Base-by-base conservation (phyloP, 1,140 invertebrate species). In the Trichonephila inaurata region DNA sequence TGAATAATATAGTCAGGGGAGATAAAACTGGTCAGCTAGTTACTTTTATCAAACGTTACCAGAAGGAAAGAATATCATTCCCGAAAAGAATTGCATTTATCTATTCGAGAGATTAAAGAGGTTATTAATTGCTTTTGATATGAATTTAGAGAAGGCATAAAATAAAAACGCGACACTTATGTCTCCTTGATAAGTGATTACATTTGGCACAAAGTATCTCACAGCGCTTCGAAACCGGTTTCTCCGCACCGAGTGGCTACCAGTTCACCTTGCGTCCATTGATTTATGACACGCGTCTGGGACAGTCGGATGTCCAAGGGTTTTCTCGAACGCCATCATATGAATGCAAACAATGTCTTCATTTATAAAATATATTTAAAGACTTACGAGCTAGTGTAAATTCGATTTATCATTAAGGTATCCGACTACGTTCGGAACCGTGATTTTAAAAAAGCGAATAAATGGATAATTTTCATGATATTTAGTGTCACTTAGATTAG, bases 191-290 rank as follows among this genome's bases (percentile, higher is more conserved):
- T 77, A 77, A 77, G 10, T 69, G 66, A 69, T 69, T 69, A 24
- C 16, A 33, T 40, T 77, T 28, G 33, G 28, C 72, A 77, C 72
- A 77, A 77, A 77, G 72, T 77, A 77, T 77, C 72, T 77, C 72
- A 77, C 72, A 40, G 33, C 82, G 51, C 19, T 83, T 83, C 51
- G 28, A 77, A 77, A 77, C 72, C 72, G 28, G 72, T 77, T 77
- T 18, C 72, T 60, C 21, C 24, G 21, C 14, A 3, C 82, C 44
- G 21, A 58, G 19, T 83, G 19, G 82, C 51, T 60, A 83, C 82
- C 24, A 18, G 82, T 83, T 83, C 10, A 83, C 82, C 82, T 83
- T 83, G 82, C 51, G 19, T 16, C 51, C 19, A 83, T 83, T 83
- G 44, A 83, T 83, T 83, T 83, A 83, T 83, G 24, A 58, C 82